Base-by-base conservation (phyloP, 1,140 invertebrate genomes). In the Zaprionus gabonicus region DNA sequence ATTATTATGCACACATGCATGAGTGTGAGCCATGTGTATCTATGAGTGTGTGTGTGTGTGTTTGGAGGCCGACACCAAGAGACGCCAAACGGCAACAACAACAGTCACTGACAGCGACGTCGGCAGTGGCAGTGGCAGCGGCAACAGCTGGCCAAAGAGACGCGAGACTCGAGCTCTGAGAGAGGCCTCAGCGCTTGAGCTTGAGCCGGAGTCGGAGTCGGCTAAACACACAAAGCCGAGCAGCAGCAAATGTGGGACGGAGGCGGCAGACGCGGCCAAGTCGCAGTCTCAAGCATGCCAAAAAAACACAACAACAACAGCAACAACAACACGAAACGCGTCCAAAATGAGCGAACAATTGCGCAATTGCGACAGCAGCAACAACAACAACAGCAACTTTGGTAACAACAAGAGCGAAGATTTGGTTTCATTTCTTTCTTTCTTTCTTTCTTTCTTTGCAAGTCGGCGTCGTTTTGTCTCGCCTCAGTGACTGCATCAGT, bases 61-160 rank as follows among this genome's bases (percentile, higher is more conserved):
- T 81, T 87, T 87, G 75, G 84, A 87, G 85, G 84, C 84, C 84
- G 81, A 90, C 80, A 59, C 36, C 73, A 71, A 46, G 44, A 20
- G 44, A 44, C 44, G 44, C 41, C 41, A 44, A 44, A 23, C 51
- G 68, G 49, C 63, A 83, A 82, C 68, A 80, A 67, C 53, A 66
- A 66, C 68, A 69, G 62, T 64, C 12, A 41, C 20, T 13, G 36
- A 36, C 74, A 34, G 31, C 67, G 58, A 49, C 67, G 59, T 36
- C 60, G 60, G 15, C 59, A 53, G 31, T 31, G 31, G 9, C 28
- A 31, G 9, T 5, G 44, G 46, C 62, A 5, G 53, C 31, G 34
- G 12, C 38, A 38, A 15, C 27, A 51, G 72, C 72, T 80, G 44
- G 44, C 57, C 72, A 76, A 66, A 71, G 66, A 71, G 75, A 67